A percentile compares a stretch with the other conserved stretches of the same genome.
These are phyloP conservation scores for Cheirogaleus major DNA, from an alignment of 2,797 vertebrate genomes.

Conservation along the genomic window DNA sequence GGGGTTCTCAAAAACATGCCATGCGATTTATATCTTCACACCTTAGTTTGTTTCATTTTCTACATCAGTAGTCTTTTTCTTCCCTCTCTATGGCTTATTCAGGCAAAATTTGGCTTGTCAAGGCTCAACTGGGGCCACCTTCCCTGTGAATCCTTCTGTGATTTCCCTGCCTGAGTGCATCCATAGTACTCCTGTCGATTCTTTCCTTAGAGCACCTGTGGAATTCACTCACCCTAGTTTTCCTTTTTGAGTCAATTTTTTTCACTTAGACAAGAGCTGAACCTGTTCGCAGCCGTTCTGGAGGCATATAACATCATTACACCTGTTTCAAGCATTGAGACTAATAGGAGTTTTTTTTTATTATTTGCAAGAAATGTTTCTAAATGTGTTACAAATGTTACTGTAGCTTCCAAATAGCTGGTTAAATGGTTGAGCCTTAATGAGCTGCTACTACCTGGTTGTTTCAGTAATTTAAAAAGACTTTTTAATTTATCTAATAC, in stretches of 20 bases:
- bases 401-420: background rate
- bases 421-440: background rate
- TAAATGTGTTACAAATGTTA: background rate
- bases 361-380: background rate
- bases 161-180: background rate
- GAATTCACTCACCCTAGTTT: background rate
- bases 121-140: background rate
- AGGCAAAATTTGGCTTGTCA: background rate
- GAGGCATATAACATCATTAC: background rate
- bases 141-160: background rate
- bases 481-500: background rate
- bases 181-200: background rate
- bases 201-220: background rate
- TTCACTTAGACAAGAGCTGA: background rate
- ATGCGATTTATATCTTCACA: rapidly evolving
- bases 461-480: background rate
- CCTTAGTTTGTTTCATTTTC: background rate
- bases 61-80: background rate
- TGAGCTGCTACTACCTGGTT: background rate
- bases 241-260: background rate
- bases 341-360: background rate
- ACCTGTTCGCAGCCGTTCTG: background rate
- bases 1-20: background rate
- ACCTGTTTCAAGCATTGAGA: background rate
- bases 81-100: background rate